A percentile compares a stretch with the other conserved stretches of the same genome.
Conservation (phyloP, 2,113 vertebrate genomes). For the Cottus gobio region DNA sequence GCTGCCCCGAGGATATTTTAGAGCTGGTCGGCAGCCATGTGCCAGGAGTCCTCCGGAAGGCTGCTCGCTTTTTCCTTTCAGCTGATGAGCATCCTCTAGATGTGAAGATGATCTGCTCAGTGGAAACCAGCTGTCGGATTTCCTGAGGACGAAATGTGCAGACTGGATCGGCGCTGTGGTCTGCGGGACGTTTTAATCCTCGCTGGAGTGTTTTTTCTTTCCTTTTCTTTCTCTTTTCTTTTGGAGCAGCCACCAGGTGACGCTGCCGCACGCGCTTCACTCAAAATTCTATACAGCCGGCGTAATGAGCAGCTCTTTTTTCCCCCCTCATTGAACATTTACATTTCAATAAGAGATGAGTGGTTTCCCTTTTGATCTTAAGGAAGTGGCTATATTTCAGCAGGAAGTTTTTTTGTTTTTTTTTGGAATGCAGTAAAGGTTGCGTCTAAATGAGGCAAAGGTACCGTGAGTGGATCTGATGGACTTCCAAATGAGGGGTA, state of each 20-base stretch:
- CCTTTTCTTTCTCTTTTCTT: no score
- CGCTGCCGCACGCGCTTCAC: slow-evolving; percentile 48
- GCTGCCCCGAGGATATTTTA: slow-evolving; percentile 65
- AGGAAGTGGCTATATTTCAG: slow-evolving; percentile 46
- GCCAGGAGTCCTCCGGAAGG: slow-evolving; percentile 32
- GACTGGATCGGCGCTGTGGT: background rate
- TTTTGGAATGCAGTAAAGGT: background rate
- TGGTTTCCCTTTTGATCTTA: slow-evolving; percentile 16
- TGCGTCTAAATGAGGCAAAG: slow-evolving; percentile 51
- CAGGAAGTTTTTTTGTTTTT: slow-evolving; percentile 60
- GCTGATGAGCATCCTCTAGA: slow-evolving; percentile 25
- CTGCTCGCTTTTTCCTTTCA: slow-evolving; percentile 28
- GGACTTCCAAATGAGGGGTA: slow-evolving; percentile 77
- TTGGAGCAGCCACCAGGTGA: slow-evolving; percentile 65
- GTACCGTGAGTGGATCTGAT: slow-evolving; percentile 65
- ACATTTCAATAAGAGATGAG: slow-evolving; percentile 31
- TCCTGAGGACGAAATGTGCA: background rate
- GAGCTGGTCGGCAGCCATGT: slow-evolving; percentile 47
- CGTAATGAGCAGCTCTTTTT: slow-evolving; percentile 31
- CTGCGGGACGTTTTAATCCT: background rate
- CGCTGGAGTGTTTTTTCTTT: background rate
- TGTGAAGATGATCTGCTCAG: background rate
- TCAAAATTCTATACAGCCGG: background rate
- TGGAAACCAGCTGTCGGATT: slow-evolving; percentile 40
- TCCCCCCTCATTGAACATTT: slow-evolving; percentile 48